Evolutionary conservation across 2,888 invertebrate species (phyloP), one percentile per base, ranked within the genome.

Genomic region (Nomada hirtipes): DNA sequence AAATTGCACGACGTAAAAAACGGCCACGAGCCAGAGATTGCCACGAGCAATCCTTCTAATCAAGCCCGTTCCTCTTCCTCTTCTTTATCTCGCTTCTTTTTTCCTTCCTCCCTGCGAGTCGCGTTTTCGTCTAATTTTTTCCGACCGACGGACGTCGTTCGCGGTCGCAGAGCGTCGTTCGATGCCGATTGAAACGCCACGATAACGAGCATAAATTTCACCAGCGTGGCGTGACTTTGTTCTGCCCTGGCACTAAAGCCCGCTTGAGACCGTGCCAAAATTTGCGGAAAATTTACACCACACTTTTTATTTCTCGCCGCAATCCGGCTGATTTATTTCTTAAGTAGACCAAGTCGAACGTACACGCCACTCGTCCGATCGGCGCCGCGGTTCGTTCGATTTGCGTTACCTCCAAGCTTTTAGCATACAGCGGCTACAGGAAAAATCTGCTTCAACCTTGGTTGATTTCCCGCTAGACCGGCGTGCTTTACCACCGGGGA

Each of bases 1-100:
- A 91, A 91, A 90, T 86, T 86, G 82, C 86, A 71, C 74, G 74
- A 85, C 82, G 88, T 84, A 84, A 86, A 79, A 83, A 82, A 76
- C 68, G 47, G 50, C 44, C 63, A 76, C 82, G 76, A 68, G 73
- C 73, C 74, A 76, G 85, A 86, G 83, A 89, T 89, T 89, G 89
- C 89, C 76, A 52, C 80, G 74, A 74, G 85, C 84, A 77, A 82
- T 84, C 82, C 80, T 89, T 76, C 89, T 89, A 87, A 87, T 89
- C 90, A 89, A 89, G 50, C 53, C 59, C 47, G 71, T 63, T 76
- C 23, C 53, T 65, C 60, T 60, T 29, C 29, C n/a, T 59, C 53
- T 15, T 1, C 2, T n/a, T 7, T 2, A 13, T n/a, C 23, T 4
- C 29, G 18, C 23, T 26, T 26, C 60, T 36, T 9, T 9, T 15